A percentile compares a stretch with the other conserved stretches of the same genome.
Evolutionary conservation across 2,113 vertebrate genomes (phyloP).

Genomic region (Neopipo cinnamomea): DNA sequence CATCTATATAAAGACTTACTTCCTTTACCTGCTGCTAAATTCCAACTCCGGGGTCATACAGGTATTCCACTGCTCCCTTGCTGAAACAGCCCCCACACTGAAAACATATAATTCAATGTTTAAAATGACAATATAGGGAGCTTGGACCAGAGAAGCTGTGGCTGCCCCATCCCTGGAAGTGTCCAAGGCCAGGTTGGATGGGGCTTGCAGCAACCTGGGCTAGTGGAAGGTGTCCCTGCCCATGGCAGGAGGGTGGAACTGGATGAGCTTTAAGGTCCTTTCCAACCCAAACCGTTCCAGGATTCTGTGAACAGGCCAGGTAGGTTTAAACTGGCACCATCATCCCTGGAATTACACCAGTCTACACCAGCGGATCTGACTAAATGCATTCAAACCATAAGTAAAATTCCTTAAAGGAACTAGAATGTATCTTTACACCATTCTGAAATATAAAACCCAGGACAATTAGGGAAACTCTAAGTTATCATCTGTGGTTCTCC

Average conservation of each 20-base stretch:
- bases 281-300: background rate
- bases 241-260: background rate
- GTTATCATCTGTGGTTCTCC: background rate
- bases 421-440: background rate
- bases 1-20: background rate
- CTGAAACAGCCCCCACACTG: background rate
- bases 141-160: background rate
- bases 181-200: rapidly evolving
- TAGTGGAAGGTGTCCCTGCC: background rate
- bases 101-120: background rate
- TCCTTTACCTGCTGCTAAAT: background rate
- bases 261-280: background rate
- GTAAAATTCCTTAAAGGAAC: background rate
- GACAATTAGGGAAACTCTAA: background rate
- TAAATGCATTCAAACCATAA: rapidly evolving
- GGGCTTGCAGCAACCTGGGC: background rate
- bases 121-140: background rate
- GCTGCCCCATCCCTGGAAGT: background rate
- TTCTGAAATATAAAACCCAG: background rate
- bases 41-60: rapidly evolving
- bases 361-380: background rate
- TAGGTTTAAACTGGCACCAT: background rate
- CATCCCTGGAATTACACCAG: background rate
- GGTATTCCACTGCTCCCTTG: background rate
- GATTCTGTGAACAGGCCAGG: background rate